Evolutionary conservation across 2,888 invertebrate genomes (phyloP).

Genomic region (Eurois occulta): DNA sequence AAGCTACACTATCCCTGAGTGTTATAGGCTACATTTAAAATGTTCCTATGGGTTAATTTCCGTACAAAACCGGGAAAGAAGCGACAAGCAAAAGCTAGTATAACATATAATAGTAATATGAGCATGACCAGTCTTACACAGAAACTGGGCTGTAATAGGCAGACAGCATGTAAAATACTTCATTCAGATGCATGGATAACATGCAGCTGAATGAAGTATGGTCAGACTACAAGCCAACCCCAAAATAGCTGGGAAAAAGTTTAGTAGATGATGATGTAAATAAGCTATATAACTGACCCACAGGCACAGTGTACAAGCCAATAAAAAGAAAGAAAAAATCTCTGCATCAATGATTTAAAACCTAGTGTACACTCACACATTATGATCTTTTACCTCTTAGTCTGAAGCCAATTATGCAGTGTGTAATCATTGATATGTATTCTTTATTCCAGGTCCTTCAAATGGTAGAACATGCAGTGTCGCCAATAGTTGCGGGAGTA

Average conservation of each 20-base stretch:
- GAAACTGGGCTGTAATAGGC: neutral
- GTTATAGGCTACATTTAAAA: too few species aligned
- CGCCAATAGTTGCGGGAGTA: conserved; percentile 93
- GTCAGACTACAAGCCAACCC: neutral
- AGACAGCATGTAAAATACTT: neutral
- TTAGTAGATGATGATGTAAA: neutral
- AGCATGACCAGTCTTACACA: neutral
- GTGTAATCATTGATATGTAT: neutral
- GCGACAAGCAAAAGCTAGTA: too few species aligned
- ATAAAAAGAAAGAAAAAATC: neutral
- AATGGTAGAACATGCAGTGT: conserved; percentile 93
- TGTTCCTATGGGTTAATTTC: too few species aligned
- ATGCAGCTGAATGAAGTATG: too few species aligned
- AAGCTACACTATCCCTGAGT: too few species aligned
- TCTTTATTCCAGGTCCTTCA: conserved; percentile 92
- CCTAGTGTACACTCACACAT: neutral
- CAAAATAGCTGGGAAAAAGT: neutral
- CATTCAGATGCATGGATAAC: too few species aligned
- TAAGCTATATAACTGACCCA: neutral
- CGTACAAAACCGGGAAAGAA: too few species aligned
- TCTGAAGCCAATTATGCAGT: neutral
- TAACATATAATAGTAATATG: neutral
- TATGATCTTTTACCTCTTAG: neutral
- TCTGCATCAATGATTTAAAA: neutral
- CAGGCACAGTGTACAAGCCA: neutral